Evolutionary conservation across 2,113 vertebrate genomes (phyloP).

Genomic region (Aramus guarauna): DNA sequence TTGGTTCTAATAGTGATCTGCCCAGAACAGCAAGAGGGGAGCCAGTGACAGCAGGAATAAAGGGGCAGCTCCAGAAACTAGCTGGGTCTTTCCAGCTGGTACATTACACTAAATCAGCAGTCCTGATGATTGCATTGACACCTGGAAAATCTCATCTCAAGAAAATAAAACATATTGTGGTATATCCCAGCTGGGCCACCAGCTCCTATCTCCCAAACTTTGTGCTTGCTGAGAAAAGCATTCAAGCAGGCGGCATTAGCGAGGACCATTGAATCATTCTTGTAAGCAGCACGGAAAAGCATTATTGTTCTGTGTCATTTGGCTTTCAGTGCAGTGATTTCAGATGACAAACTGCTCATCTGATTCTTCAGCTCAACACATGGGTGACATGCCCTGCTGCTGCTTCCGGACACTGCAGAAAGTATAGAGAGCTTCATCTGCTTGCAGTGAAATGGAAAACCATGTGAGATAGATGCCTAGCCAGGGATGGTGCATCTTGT

Average conservation of each 20-base stretch:
- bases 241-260: not conserved
- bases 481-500: not conserved
- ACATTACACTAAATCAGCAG: not conserved
- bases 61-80: not conserved
- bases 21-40: not conserved
- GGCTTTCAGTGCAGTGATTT: not conserved
- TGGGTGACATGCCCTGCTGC: not conserved
- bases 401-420: not conserved
- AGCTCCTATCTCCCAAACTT: not conserved
- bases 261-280: not conserved
- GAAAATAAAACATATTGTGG: not conserved
- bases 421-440: not conserved
- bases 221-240: not conserved
- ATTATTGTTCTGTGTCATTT: not conserved
- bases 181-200: not conserved
- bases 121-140: not conserved
- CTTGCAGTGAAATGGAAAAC: not conserved
- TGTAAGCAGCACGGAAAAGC: not conserved
- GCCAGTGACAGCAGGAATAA: not conserved
- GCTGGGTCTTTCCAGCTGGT: not conserved
- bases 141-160: not conserved
- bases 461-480: accelerated
- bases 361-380: not conserved
- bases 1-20: not conserved
- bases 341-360: not conserved